Base-by-base conservation (phyloP, 2,797 vertebrate species). In the Nyctibius grandis region DNA sequence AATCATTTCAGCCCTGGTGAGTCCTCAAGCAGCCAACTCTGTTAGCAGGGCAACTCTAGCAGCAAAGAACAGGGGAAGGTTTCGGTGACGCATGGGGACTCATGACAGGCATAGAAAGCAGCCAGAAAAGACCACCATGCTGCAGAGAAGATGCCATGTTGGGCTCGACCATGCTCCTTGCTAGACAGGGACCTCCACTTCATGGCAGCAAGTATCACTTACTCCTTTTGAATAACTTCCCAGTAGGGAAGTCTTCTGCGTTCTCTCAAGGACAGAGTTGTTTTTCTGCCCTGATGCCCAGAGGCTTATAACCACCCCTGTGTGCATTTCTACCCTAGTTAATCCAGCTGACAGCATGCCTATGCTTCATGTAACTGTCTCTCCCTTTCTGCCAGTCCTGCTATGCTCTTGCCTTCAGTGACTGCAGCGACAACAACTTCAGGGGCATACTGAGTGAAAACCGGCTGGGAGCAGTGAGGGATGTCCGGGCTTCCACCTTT, bases 1-100 rank as follows among this genome's bases (percentile, higher is more conserved):
- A 95, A 95, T 96, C 78, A 92, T 91, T 87, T 88, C 94, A 96
- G 87, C 82, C 85, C 82, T 61, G 82, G 61, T 65, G 86, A 93
- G 75, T 80, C 91, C 86, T 85, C 53, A 51, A 88, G 84, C 88
- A 94, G 81, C 75, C 84, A 94, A 36, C 26, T 70, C 81, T 76
- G 64, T 68, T 80, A 93, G 75, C 72, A 63, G 75, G 84, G 84
- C 64, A 91, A 2, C 77, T 93, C 77, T 85, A 87, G 75, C 93
- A 94, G 78, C 0, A 33, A 94, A 77, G 77, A 95, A 28, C 65
- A 28, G 80, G 76, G n/a, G 26, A 54, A 93, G 77, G 68, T 40
- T 89, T n/a, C 0, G 1, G 74, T 93, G 91, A 67, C 1, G 6
- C 77, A 47, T 11, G 45, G 53, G 45, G 75, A 48, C 68, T 77